Evolutionary conservation across 1,140 invertebrate genomes (phyloP).

Genomic region (Aplysia californica): DNA sequence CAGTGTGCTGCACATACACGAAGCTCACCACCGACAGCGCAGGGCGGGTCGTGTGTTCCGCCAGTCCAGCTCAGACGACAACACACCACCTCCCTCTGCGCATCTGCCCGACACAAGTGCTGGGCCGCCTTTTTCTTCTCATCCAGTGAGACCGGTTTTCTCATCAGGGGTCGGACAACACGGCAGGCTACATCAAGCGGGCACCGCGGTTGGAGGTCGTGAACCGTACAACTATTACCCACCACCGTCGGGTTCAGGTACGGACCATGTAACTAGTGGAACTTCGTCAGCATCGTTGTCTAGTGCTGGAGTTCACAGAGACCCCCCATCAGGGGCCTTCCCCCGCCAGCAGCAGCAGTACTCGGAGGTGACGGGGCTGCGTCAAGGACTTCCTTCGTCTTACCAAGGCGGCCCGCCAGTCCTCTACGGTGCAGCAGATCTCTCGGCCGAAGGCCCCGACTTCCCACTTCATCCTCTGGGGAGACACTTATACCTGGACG

Average conservation of each 20-base stretch:
- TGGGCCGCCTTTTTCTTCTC: neutral
- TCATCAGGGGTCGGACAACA: too few species aligned
- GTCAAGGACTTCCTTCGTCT: neutral
- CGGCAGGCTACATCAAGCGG: neutral
- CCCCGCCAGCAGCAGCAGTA: neutral
- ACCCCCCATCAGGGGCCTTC: neutral
- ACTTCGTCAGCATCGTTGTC: too few species aligned
- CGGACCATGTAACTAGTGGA: too few species aligned
- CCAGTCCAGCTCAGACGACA: neutral
- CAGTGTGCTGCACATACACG: conserved; percentile 22
- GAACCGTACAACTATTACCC: too few species aligned
- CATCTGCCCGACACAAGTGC: neutral
- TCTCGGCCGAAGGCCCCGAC: neutral
- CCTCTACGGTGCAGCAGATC: neutral
- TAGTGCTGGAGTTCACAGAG: too few species aligned
- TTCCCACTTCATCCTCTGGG: neutral
- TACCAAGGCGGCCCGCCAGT: neutral
- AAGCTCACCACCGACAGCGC: conserved; percentile 15
- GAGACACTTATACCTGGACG: neutral
- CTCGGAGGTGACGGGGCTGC: neutral
- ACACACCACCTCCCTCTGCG: too few species aligned
- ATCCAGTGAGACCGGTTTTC: too few species aligned
- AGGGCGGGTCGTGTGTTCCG: neutral
- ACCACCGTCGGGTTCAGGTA: too few species aligned
- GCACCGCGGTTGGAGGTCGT: neutral